These are phyloP conservation scores for Odontomyia ornata DNA, from an alignment of 2,888 invertebrate species.

Conservation along the genomic window DNA sequence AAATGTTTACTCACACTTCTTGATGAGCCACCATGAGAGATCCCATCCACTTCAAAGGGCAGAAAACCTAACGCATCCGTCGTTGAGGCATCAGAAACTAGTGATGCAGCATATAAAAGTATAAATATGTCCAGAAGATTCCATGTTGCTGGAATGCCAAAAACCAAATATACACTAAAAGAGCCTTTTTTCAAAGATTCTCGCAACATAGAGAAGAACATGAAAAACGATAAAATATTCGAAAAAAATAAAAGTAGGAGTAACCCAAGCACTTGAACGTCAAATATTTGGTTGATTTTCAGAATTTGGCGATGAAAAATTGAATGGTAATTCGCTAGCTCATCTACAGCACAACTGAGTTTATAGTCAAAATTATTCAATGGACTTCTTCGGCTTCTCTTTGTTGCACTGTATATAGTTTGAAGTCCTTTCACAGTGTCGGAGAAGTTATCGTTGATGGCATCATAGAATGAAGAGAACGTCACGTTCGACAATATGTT, in stretches of 20 bases:
- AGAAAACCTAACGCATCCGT: background rate
- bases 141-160: background rate
- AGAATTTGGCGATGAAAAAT: background rate
- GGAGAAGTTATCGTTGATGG: background rate
- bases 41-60: background rate
- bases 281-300: background rate
- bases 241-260: background rate
- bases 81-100: background rate
- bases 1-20: background rate
- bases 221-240: background rate
- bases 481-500: background rate
- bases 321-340: background rate
- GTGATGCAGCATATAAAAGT: background rate
- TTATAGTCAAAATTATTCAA: background rate
- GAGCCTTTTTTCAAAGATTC: background rate
- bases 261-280: background rate
- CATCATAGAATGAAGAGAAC: background rate
- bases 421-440: background rate
- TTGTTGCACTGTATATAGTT: background rate
- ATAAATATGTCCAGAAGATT: background rate
- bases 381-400: background rate
- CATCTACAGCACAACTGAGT: background rate
- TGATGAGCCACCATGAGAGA: background rate
- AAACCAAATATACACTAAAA: background rate
- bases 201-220: background rate